Base-by-base conservation (phyloP, 1,140 invertebrate species). In the Atta texana region DNA sequence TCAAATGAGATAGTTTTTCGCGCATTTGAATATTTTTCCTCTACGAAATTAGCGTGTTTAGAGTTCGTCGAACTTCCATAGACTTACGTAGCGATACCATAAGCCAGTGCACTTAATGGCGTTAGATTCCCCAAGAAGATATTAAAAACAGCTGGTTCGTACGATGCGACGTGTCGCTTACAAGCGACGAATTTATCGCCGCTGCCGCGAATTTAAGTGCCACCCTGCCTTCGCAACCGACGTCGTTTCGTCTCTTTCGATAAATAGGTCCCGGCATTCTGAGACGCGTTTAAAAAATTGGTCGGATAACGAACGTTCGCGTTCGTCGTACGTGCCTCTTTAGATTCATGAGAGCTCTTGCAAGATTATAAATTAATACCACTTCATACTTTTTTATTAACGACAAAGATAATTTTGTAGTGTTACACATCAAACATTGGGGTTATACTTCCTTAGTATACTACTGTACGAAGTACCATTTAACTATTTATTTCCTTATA, bases 101-200 rank as follows among this genome's bases (percentile, higher is more conserved):
- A 87, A 77, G 88, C 72, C 61, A 72, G 51, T 59, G 72, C 89
- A 91, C 90, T 91, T 91, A 91, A 77, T 63, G 85, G 57, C 72
- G 87, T 88, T 91, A 86, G 90, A 89, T 91, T 91, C 90, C 85
- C 64, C 87, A 51, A 76, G 28, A 81, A 84, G 90, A 93, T 92
- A 93, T 93, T 93, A 93, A 93, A 92, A 92, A 92, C 91, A 92
- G 91, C 90, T 91, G 90, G 88, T 88, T 21, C 61, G 51, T 72
- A 63, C 76, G 59, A 53, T 44, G 24, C 39, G 61, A 84, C 88
- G 80, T 89, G 90, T 91, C 88, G 86, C 91, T 86, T 90, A 84
- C 88, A 72, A 91, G 68, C 88, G 86, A 86, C 91, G 87, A 91
- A 90, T 92, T 91, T 92, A 88, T 92, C 82, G 86, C 44, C 78